phyloP scores from a whole-genome alignment of 2,888 invertebrate species.

The Neoscelio sp. region DNA sequence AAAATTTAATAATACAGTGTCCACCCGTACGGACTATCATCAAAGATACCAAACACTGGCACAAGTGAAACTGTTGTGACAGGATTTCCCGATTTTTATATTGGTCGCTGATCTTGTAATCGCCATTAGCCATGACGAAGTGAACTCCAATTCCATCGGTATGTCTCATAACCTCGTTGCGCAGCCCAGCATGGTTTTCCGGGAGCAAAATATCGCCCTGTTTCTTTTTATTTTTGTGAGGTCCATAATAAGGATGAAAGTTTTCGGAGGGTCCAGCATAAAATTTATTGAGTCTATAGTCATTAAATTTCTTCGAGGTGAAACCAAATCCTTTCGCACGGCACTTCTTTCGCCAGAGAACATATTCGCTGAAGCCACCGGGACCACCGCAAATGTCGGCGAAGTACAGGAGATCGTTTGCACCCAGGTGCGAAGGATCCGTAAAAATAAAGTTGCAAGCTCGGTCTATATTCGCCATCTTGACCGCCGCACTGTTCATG shows the following conservation, averaged over 20 bases:
- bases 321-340: conserved; percentile 97
- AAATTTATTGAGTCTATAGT: conserved; percentile 95
- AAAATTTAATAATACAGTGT: conserved; percentile 97
- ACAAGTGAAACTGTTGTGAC: conserved; percentile 96
- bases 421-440: conserved; percentile 84
- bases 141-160: conserved; percentile 93
- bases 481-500: conserved; percentile 96
- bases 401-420: conserved; percentile 90
- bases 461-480: conserved; percentile 99
- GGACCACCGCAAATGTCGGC: conserved; percentile 99
- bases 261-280: conserved; percentile 93
- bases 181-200: conserved; percentile 92
- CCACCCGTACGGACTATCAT: conserved; percentile 93
- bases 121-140: conserved; percentile 99
- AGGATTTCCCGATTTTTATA: conserved; percentile 98
- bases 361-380: conserved; percentile 98
- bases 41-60: conserved; percentile 96
- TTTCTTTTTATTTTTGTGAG: conserved; percentile 86
- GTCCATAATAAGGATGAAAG: conserved; percentile 96
- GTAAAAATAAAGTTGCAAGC: conserved; percentile 96
- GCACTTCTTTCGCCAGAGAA: conserved; percentile 94
- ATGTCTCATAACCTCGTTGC: conserved; percentile 89
- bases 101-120: conserved; percentile 97
- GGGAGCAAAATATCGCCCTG: conserved; percentile 93
- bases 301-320: conserved; percentile 92